Percentiles rank a stretch among this genome's conserved stretches.
These are phyloP conservation scores for Boulengerochromis microlepis DNA, from an alignment of 2,113 vertebrate genomes.

Conservation along the genomic window DNA sequence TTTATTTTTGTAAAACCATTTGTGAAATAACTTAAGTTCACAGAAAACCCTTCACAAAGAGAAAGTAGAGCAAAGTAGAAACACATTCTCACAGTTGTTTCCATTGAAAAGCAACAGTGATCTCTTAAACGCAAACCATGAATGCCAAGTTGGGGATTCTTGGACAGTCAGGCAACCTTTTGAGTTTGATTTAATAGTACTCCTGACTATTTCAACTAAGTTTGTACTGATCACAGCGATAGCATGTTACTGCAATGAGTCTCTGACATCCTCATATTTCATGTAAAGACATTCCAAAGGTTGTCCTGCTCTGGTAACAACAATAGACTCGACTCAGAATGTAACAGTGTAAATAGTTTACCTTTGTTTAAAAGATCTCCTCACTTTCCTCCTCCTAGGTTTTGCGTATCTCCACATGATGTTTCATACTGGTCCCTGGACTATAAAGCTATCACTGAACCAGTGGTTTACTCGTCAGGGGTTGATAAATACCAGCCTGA, in stretches of 20 bases:
- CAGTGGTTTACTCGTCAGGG: slow-evolving; percentile 92
- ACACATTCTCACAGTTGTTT: neutral
- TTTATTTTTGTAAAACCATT: neutral
- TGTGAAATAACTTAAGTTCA: neutral
- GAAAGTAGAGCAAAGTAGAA: neutral
- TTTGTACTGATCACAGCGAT: neutral
- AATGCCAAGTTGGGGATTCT: neutral
- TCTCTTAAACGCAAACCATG: neutral
- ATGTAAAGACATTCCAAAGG: neutral
- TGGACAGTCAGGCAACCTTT: neutral
- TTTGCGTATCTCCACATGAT: slow-evolving; percentile 90
- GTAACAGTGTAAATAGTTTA: neutral
- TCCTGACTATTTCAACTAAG: neutral
- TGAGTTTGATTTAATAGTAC: neutral
- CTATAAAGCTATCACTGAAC: slow-evolving; percentile 74
- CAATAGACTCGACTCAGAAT: neutral
- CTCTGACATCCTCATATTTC: neutral
- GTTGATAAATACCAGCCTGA: slow-evolving; percentile 90
- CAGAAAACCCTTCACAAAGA: neutral
- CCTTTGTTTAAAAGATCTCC: neutral
- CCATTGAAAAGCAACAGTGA: neutral
- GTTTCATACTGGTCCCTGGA: slow-evolving; percentile 95
- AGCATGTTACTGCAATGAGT: neutral
- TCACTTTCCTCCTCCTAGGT: slow-evolving; percentile 36
- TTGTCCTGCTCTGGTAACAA: neutral